These are phyloP conservation scores for Andrena bucephala DNA, from an alignment of 2,888 invertebrate genomes.

Conservation along the genomic window DNA sequence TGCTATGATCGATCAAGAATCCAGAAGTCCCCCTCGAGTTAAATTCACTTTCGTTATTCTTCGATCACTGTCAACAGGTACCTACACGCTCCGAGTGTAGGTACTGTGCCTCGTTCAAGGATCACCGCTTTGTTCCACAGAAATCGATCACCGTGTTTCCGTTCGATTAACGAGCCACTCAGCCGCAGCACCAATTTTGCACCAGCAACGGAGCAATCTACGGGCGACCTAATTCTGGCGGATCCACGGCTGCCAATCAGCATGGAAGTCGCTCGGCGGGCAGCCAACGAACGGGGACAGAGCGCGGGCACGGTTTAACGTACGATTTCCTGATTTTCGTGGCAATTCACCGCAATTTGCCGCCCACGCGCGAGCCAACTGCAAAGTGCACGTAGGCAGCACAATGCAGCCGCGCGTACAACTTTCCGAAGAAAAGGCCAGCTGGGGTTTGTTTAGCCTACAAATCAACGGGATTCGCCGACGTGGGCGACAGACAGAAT, in stretches of 20 bases:
- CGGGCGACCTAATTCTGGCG: conserved; percentile 42
- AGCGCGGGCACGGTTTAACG: conserved; percentile 48
- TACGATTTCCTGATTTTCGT: conserved; percentile 82
- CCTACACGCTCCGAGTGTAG: background rate
- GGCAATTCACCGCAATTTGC: conserved; percentile 81
- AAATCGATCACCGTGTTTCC: conserved; percentile 18
- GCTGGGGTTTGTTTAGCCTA: conserved; percentile 71
- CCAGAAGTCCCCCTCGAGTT: background rate
- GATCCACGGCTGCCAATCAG: conserved; percentile 56
- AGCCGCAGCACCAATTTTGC: background rate
- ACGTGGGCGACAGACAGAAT: conserved; percentile 63
- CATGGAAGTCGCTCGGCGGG: conserved; percentile 29
- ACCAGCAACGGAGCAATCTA: background rate
- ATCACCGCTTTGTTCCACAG: background rate
- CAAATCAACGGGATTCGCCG: conserved; percentile 70
- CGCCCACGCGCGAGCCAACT: conserved; percentile 76
- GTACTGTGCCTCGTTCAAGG: background rate
- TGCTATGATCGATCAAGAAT: background rate
- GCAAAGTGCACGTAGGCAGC: conserved; percentile 78
- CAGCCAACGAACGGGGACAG: conserved; percentile 33
- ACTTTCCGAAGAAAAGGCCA: conserved; percentile 49
- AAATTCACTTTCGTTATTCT: too few species aligned
- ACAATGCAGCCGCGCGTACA: conserved; percentile 63
- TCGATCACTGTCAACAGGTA: too few species aligned
- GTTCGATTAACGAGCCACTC: conserved; percentile 1